Percentiles rank a stretch among this genome's conserved stretches.
These are phyloP conservation scores for Palythoa caribaeorum DNA, from an alignment of 92 coral and sea anemone species.

Conservation along the genomic window DNA sequence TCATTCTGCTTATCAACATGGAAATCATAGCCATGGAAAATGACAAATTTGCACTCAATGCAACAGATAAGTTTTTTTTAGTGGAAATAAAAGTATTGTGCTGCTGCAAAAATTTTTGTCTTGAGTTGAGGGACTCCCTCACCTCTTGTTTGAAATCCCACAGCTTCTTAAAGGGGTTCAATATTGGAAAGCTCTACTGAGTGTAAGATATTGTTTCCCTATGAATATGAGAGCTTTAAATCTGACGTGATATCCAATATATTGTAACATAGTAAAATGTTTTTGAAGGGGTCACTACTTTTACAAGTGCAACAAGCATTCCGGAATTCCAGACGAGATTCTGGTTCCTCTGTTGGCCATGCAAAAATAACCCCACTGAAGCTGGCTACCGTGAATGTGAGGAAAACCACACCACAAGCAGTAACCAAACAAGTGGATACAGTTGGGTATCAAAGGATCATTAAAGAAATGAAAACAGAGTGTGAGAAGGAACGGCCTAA, in stretches of 20 bases:
- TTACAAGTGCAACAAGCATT: conserved; percentile 31
- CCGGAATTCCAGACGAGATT: conserved; percentile 10
- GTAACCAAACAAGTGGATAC: conserved; percentile 8
- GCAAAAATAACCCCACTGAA: not conserved
- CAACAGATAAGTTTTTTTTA: not conserved
- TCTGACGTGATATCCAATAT: not conserved
- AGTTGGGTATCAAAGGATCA: not conserved
- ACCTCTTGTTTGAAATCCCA: conserved; percentile 3
- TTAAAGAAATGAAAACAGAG: not conserved
- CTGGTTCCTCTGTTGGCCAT: not conserved
- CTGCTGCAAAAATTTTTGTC: not conserved
- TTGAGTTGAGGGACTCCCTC: not conserved
- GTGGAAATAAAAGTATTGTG: not conserved
- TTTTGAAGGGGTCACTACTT: conserved; percentile 33
- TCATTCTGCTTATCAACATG: conserved; percentile 1
- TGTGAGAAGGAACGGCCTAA: not conserved
- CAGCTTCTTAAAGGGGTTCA: not conserved
- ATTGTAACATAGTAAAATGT: conserved; percentile 10
- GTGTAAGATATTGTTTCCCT: not conserved
- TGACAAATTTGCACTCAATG: conserved; percentile 16
- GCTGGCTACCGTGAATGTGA: not conserved
- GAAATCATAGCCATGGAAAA: not conserved
- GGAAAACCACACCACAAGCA: conserved; percentile 3
- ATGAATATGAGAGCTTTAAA: conserved; percentile 3
- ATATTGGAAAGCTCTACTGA: not conserved